Base-by-base conservation (phyloP, 2,797 vertebrate species). In the Pipistrellus pipistrellus region DNA sequence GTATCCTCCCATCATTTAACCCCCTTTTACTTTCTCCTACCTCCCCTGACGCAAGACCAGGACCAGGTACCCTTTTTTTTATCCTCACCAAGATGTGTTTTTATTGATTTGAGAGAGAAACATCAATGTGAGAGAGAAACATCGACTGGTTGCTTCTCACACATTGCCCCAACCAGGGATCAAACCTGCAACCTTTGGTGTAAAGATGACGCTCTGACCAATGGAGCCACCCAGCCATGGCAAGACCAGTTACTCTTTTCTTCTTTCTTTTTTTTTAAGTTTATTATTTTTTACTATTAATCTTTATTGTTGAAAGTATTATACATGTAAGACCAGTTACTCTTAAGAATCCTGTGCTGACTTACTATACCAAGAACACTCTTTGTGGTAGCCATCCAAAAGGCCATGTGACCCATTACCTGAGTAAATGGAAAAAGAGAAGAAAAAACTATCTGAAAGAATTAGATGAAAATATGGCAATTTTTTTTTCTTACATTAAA, bases 371-470 rank as follows among this genome's bases (percentile, higher is more conserved):
- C 30, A 75, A 88, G 41, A 90, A 88, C 18, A 66, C 64, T 92
- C 48, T 85, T 89, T 32, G 25, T 32, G 23, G 73, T 55, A 68
- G 27, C 75, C 15, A 41, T n/a, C 53, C 73, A 86, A 85, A 93
- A 25, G n/a, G 23, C 68, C 48, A 62, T 13, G 27, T 53, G 32
- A 38, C 18, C 64, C 78, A n/a, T 82, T 21, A 88, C 11, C 12
- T 64, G 48, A 17, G 17, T 55, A 71, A 69, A 90, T 23, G 2
- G 13, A 15, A 53, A 95, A 83, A 44, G 18, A 27, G 59, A 53
- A 48, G 75, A 76, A 41, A 57, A 66, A 91, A 93, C 13, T 53
- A 78, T 21, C 23, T 82, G 38, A 77, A 81, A 92, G 14, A 64
- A 71, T 30, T n/a, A 62, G 53, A 11, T 69, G 41, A 66, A 93